Conservation (phyloP, 2,797 vertebrate genomes). For the Melopsittacus undulatus region DNA sequence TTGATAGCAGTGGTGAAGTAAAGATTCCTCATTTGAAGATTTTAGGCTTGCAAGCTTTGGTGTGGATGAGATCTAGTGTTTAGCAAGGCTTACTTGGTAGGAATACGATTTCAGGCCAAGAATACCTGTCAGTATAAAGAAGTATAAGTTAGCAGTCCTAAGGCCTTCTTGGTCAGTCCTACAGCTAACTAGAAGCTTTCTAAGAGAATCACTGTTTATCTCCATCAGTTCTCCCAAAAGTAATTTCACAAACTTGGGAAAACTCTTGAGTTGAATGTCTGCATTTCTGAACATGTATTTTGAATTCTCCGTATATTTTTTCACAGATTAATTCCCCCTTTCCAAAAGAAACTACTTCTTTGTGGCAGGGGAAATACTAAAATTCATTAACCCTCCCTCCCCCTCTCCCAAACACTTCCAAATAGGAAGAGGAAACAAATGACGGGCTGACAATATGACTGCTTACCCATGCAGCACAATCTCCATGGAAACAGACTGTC, state of each 20-base stretch:
- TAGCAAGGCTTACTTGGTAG: not conserved
- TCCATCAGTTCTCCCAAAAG: not conserved
- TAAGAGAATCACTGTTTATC: not conserved
- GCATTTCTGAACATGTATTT: not conserved
- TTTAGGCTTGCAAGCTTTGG: not conserved
- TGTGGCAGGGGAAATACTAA: not conserved
- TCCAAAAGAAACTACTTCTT: not conserved
- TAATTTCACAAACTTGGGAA: not conserved
- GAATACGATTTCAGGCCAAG: not conserved
- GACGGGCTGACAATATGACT: conserved; percentile 33
- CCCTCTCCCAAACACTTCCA: not conserved
- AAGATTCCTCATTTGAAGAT: not conserved
- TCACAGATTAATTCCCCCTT: not conserved
- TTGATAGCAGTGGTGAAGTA: not conserved
- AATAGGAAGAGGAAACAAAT: conserved; percentile 58
- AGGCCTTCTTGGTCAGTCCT: not conserved
- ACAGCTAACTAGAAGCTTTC: not conserved
- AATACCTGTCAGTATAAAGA: not conserved
- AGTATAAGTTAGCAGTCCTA: not conserved
- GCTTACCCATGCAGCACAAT: conserved; percentile 51
- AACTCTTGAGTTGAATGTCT: not conserved
- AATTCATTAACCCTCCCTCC: not conserved
- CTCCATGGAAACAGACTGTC: conserved; percentile 66
- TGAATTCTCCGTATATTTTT: not conserved
- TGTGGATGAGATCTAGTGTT: not conserved